Percentiles rank a stretch among this genome's conserved stretches.
Conservation (phyloP, 2,888 invertebrate genomes). For the Gari tellinella region DNA sequence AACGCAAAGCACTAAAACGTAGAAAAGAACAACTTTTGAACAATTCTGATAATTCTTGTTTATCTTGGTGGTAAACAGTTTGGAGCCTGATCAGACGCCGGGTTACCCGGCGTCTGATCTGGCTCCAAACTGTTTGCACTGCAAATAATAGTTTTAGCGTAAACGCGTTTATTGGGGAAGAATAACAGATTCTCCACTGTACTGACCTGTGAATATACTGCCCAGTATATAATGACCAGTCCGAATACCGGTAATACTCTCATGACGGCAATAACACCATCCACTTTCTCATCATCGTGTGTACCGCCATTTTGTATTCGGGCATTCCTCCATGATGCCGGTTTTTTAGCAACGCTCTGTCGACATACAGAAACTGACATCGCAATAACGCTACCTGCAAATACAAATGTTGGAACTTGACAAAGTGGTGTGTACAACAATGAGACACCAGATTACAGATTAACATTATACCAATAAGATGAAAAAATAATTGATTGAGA, state of each 20-base stretch:
- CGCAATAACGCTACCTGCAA: conserved; percentile 64
- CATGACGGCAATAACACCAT: conserved; percentile 72
- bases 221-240: conserved; percentile 77
- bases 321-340: conserved; percentile 52
- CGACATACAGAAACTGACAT: conserved; percentile 64
- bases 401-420: not conserved
- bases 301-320: conserved; percentile 68
- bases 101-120: no score
- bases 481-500: no score
- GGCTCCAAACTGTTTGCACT: no score
- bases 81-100: not conserved
- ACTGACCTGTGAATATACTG: conserved; percentile 77
- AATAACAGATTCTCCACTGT: no score
- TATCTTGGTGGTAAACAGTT: not conserved
- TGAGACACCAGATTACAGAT: no score
- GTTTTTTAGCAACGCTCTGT: not conserved
- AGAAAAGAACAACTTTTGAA: no score
- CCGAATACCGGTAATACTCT: conserved; percentile 75
- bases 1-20: no score
- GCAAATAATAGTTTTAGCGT: no score
- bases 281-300: conserved; percentile 69
- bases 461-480: no score
- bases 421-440: no score
- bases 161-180: no score
- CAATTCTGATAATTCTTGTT: no score